Conservation (phyloP, 2,888 invertebrate genomes). For the Muschampia plurimacula region DNA sequence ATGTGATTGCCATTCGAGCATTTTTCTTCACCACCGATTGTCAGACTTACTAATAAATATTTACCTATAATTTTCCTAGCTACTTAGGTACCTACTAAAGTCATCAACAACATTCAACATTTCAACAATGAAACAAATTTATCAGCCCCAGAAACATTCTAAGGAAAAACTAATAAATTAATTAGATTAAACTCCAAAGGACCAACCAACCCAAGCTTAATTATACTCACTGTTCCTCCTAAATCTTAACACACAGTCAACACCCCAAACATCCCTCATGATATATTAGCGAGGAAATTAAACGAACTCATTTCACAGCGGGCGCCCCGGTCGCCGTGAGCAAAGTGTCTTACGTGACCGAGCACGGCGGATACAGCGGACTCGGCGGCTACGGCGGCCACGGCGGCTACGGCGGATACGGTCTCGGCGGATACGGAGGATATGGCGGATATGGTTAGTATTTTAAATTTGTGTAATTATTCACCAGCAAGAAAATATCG, state of each 20-base stretch:
- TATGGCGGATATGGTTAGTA: constrained; percentile 50
- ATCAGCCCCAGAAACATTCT: constrained; percentile 3
- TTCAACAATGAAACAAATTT: constrained; percentile 4
- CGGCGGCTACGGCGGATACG: constrained; percentile 59
- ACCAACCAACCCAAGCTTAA: neutral
- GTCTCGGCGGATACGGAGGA: constrained; percentile 54
- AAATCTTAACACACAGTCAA: constrained; percentile 8
- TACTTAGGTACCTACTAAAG: too few relatives aligned
- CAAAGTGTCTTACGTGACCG: constrained; percentile 66
- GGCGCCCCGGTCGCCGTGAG: constrained; percentile 62
- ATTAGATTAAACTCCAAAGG: constrained; percentile 6
- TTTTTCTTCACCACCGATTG: too few relatives aligned
- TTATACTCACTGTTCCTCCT: neutral
- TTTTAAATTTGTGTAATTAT: neutral
- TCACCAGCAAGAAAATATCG: neutral
- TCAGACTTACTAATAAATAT: neutral
- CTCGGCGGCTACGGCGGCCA: constrained; percentile 58
- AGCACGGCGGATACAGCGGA: constrained; percentile 55
- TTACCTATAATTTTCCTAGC: neutral
- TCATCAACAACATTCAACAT: neutral
- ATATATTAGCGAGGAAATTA: constrained; percentile 30
- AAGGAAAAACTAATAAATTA: constrained; percentile 4
- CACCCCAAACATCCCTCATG: constrained; percentile 11
- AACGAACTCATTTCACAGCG: constrained; percentile 42
- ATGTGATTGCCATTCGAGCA: too few relatives aligned